Evolutionary conservation across 2,113 vertebrate genomes (phyloP).

Genomic region (Heloderma charlesbogerti): DNA sequence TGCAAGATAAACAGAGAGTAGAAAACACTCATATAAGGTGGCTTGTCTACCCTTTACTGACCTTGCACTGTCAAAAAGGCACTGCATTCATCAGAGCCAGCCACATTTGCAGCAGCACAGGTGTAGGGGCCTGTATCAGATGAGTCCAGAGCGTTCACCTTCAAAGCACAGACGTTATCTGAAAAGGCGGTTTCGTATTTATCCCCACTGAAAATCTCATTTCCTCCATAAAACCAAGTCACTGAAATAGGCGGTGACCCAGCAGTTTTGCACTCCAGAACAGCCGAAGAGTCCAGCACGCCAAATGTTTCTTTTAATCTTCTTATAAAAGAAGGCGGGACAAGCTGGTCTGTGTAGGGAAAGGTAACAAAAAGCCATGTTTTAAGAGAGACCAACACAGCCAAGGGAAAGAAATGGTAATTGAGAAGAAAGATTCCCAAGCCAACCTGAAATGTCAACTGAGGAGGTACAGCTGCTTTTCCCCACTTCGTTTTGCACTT

Average conservation of each 20-base stretch:
- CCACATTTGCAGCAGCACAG: conserved; percentile 90
- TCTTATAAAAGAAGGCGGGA: conserved; percentile 92
- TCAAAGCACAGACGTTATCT: conserved; percentile 91
- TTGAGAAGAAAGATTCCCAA: conserved; percentile 20
- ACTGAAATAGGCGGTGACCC: conserved; percentile 92
- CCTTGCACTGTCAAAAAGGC: conserved; percentile 91
- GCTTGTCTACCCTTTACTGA: conserved; percentile 76
- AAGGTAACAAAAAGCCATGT: conserved; percentile 52
- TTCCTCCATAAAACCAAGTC: conserved; percentile 90
- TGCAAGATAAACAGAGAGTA: conserved; percentile 29
- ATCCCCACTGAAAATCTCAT: conserved; percentile 88
- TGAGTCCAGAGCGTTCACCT: conserved; percentile 83
- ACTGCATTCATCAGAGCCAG: conserved; percentile 89
- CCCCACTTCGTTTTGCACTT: conserved; percentile 94
- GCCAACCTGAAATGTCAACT: conserved; percentile 93
- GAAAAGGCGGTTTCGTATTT: conserved; percentile 88
- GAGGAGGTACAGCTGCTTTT: conserved; percentile 93
- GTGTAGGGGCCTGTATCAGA: conserved; percentile 89
- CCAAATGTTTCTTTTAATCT: conserved; percentile 88
- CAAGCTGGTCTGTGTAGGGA: conserved; percentile 87
- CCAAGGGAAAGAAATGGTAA: neutral
- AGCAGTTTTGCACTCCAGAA: conserved; percentile 93
- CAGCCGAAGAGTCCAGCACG: conserved; percentile 80
- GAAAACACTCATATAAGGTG: conserved; percentile 23
- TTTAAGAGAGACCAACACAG: conserved; percentile 14